Evolutionary conservation across 2,888 invertebrate species (phyloP), one percentile per base, ranked within the genome.

Genomic region (Lacanobia wlatinum): DNA sequence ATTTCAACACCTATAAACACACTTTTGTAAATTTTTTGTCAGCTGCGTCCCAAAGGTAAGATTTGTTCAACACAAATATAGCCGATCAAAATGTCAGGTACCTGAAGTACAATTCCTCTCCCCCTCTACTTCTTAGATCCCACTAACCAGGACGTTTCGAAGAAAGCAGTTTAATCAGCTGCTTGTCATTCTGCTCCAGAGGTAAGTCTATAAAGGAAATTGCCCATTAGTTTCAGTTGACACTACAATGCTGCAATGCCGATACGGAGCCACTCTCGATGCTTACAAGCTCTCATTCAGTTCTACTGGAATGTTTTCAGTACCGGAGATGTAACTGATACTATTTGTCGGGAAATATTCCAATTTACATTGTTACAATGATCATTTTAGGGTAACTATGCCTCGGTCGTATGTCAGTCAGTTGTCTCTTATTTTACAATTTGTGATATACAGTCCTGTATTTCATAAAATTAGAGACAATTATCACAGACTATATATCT

Each of bases 171-270:
- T 64, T 78, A 75, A 82, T 77, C 38, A 67, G 65, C 67, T 72
- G n/a, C 56, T 82, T 64, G 72, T 72, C 72, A 72, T 82, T 82
- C 72, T 43, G 48, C 48, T 61, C 78, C 18, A 40, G 67, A 21
- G 65, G 50, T 21, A 64, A 72, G 59, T 52, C 66, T 75, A 64
- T 79, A 66, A 68, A 62, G 69, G 69, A 75, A 80, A 78, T 78
- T 78, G 78, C 18, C 77, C 82, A 69, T 80, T 78, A 65, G 48
- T 80, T 68, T 75, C 60, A 61, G 64, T 68, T 64, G 81, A 56
- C 81, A 80, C 69, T 69, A 69, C 64, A 68, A 56, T 61, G 52
- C 59, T 50, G 28, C 64, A 68, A 53, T 61, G 52, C 59, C 55
- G 21, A 16, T 56, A 63, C 18, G 18, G 23, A 61, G 52, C 16